A percentile compares a stretch with the other conserved stretches of the same genome.
phyloP scores from a whole-genome alignment of 2,797 vertebrate genomes.

The Sebastes nivosus region DNA sequence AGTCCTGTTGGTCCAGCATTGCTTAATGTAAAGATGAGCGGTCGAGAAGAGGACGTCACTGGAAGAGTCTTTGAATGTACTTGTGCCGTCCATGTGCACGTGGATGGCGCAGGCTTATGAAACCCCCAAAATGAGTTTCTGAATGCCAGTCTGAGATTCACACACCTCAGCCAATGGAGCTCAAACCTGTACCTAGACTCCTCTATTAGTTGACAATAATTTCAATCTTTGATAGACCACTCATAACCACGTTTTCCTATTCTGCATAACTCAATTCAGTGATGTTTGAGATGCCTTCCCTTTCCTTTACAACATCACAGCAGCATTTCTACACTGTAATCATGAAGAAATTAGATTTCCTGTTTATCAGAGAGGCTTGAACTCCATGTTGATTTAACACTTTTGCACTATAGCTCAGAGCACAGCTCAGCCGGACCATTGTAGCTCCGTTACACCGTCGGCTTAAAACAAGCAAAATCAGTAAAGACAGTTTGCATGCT shows the following conservation, averaged over 20 bases:
- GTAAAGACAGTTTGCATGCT: neutral
- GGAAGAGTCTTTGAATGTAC: no score
- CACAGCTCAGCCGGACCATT: neutral
- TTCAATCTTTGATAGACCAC: no score
- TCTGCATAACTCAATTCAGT: neutral
- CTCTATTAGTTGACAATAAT: no score
- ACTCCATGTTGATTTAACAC: neutral
- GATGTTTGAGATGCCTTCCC: neutral
- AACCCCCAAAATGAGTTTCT: no score
- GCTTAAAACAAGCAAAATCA: neutral
- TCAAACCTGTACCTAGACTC: no score
- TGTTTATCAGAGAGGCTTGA: accelerated
- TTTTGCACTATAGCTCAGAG: neutral
- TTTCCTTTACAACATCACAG: neutral
- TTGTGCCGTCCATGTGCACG: no score
- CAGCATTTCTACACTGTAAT: neutral
- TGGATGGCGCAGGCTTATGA: no score
- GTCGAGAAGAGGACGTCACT: no score
- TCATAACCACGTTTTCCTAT: neutral
- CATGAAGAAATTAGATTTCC: neutral
- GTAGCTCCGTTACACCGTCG: neutral
- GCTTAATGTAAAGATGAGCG: no score
- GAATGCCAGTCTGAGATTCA: no score
- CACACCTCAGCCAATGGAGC: no score
- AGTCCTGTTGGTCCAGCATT: no score